These are phyloP conservation scores for Desmophyllum pertusum DNA, from an alignment of 92 coral and sea anemone genomes.

Conservation along the genomic window DNA sequence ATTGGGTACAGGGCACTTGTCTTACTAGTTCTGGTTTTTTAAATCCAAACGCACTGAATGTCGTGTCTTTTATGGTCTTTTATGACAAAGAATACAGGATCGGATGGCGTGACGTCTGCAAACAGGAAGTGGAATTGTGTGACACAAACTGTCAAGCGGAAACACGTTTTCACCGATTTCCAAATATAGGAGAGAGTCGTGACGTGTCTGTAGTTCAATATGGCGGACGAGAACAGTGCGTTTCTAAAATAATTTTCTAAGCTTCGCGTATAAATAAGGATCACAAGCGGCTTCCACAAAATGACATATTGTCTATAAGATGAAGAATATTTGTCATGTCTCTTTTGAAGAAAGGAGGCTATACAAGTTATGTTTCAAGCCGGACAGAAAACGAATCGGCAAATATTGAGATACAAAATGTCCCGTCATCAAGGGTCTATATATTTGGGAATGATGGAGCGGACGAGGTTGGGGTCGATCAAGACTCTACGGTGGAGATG, in stretches of 20 bases:
- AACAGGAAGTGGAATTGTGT: neutral
- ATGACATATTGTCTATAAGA: conserved; percentile 11
- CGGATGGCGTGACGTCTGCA: conserved; percentile 18
- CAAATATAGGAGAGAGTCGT: conserved; percentile 40
- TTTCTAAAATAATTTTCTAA: neutral
- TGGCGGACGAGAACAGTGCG: conserved; percentile 19
- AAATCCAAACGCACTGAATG: neutral
- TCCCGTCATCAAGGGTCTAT: conserved; percentile 80
- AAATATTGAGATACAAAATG: conserved; percentile 75
- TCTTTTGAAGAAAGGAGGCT: conserved; percentile 53
- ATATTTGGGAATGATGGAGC: conserved; percentile 89
- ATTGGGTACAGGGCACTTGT: no score
- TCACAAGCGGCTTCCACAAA: neutral
- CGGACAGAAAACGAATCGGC: conserved; percentile 39
- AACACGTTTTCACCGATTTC: conserved; percentile 5
- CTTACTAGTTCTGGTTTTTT: neutral
- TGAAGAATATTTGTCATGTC: conserved; percentile 36
- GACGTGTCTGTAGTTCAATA: conserved; percentile 45
- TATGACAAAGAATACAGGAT: no score
- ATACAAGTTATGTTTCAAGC: conserved; percentile 55
- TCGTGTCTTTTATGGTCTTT: no score
- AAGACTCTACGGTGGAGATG: conserved; percentile 78
- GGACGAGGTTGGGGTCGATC: conserved; percentile 70
- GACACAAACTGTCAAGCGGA: neutral
- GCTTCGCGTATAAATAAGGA: neutral